Base-by-base conservation (phyloP, 2,113 vertebrate genomes). In the Cottus gobio region DNA sequence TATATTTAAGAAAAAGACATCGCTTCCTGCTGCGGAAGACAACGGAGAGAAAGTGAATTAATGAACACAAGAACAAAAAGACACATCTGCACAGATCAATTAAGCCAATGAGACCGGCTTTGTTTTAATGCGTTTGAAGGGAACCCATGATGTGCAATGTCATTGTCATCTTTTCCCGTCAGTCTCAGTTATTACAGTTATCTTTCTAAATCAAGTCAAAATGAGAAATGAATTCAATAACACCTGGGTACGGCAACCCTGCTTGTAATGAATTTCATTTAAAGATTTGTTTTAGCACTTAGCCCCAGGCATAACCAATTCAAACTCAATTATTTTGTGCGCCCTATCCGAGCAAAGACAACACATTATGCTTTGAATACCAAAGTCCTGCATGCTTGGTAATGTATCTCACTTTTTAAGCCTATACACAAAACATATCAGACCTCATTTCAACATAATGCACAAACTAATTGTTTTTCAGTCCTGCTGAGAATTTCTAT, bases 231-330 rank as follows among this genome's bases (percentile, higher is more conserved):
- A 92, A 93, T 95, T 94, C 92, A 92, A 90, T 94, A 94, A 93
- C 93, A 95, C 93, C 91, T 93, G 91, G 85, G 86, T 89, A 89
- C 82, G 87, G 88, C 90, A 93, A 92, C 90, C 84, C 79, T 85
- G 91, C 87, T 91, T 89, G 86, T 94, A 94, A 94, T 94, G 93
- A 94, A 95, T 94, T 93, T 91, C 91, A 91, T 93, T 93, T 95
- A 94, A 95, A 93, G 92, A 95, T 94, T 94, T 92, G 92, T 94
- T 95, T 95, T 93, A 94, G 90, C 92, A 94, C 94, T 94, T 94
- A 94, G 93, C 94, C 92, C 86, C 79, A 84, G 91, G 93, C 93
- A 91, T 89, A 92, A 93, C 91, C 90, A 91, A 93, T 94, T 93
- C 90, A 95, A 95, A 94, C 93, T 95, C 94, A 94, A 95, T 95